A percentile compares a stretch with the other conserved stretches of the same genome.
Evolutionary conservation across 2,113 vertebrate species (phyloP).

Genomic region (Archilochus colubris): DNA sequence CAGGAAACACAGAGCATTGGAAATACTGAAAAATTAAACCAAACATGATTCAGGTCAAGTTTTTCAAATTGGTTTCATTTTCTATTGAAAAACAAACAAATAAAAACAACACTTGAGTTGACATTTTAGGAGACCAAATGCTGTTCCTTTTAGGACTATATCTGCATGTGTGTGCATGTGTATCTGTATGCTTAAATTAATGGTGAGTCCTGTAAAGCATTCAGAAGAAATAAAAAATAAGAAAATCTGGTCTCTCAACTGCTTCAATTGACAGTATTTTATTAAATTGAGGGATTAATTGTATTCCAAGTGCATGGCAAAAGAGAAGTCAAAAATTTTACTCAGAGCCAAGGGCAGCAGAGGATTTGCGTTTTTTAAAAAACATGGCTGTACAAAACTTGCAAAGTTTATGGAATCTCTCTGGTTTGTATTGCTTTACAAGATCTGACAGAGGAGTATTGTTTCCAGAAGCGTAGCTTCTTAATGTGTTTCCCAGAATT

Average conservation of each 20-base stretch:
- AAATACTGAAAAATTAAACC: not conserved
- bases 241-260: constrained; percentile 41
- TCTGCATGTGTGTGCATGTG: not conserved
- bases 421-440: constrained; percentile 64
- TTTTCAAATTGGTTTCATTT: not conserved
- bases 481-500: constrained; percentile 69
- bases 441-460: constrained; percentile 61
- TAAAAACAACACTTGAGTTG: not conserved
- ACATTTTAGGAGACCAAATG: not conserved
- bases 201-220: constrained; percentile 31
- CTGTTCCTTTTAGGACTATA: not conserved
- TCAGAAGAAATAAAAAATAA: constrained; percentile 39
- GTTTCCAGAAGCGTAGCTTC: constrained; percentile 57
- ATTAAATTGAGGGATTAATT: constrained; percentile 48
- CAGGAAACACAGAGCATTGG: not conserved
- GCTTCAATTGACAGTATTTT: constrained; percentile 44
- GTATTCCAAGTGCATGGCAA: constrained; percentile 38
- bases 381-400: constrained; percentile 24
- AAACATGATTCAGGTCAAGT: not conserved
- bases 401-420: constrained; percentile 58
- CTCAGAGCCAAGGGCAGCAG: constrained; percentile 38
- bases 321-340: constrained; percentile 42
- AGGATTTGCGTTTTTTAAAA: constrained; percentile 53
- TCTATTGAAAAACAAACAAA: not conserved
- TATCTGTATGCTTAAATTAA: not conserved